Evolutionary conservation across 30 jellyfish, hydroid and myxozoan species (phyloP).

Genomic region (Pseudorhiza aurosa): DNA sequence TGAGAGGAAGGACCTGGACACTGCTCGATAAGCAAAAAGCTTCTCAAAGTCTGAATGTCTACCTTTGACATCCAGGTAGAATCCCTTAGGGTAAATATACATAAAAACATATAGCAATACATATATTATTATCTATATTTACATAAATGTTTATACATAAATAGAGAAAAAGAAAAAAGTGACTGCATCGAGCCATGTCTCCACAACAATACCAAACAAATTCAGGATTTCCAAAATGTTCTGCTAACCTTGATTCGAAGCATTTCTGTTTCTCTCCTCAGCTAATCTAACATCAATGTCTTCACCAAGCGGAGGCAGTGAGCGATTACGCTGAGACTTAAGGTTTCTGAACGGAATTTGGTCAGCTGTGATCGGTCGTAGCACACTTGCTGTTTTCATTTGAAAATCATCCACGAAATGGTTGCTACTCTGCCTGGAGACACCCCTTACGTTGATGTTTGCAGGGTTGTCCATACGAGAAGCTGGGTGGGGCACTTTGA

Average conservation of each 20-base stretch:
- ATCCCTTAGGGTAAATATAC: no score
- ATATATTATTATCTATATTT: no score
- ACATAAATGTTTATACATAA: no score
- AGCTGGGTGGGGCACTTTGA: slow-evolving; percentile 80
- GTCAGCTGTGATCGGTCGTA: slow-evolving; percentile 77
- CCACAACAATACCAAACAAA: no score
- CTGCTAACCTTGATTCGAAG: no score
- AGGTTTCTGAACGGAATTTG: slow-evolving; percentile 47
- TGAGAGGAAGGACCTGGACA: no score
- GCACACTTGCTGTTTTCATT: slow-evolving; percentile 26
- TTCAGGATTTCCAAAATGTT: no score
- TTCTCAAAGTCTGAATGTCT: no score
- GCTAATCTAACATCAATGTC: slow-evolving; percentile 13
- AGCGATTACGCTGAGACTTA: slow-evolving; percentile 45
- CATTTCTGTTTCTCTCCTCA: slow-evolving; percentile 54
- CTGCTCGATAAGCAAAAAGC: no score
- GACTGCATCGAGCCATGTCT: no score
- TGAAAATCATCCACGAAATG: slow-evolving; percentile 40
- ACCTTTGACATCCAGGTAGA: no score
- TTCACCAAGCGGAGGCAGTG: slow-evolving; percentile 54
- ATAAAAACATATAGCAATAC: no score
- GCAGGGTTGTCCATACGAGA: slow-evolving; percentile 80
- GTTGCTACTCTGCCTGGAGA: slow-evolving; percentile 56
- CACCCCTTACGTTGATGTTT: slow-evolving; percentile 73
- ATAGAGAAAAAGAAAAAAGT: not conserved